These are phyloP conservation scores for Hydra vulgaris DNA, from an alignment of 30 jellyfish, hydroid and myxozoan genomes.

Conservation along the genomic window DNA sequence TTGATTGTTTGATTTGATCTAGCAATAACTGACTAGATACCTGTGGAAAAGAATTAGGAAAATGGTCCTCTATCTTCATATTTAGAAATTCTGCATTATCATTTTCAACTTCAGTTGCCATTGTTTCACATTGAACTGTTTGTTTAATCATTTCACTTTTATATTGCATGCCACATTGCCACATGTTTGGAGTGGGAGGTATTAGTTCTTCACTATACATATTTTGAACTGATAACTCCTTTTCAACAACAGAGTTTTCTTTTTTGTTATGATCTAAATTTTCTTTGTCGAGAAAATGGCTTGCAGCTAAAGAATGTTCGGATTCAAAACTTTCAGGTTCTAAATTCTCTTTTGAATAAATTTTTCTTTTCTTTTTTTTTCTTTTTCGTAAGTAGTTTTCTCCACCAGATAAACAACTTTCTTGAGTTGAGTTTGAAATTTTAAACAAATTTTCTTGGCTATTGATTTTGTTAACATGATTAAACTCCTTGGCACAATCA, in stretches of 20 bases:
- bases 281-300: background rate
- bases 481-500: too few relatives aligned
- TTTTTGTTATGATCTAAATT: too few relatives aligned
- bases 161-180: background rate
- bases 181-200: constrained; percentile 9
- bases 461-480: too few relatives aligned
- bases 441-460: background rate
- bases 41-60: too few relatives aligned
- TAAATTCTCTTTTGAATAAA: background rate
- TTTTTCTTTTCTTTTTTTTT: background rate
- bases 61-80: too few relatives aligned
- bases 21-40: too few relatives aligned
- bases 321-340: background rate
- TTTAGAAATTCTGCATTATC: too few relatives aligned
- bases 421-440: background rate
- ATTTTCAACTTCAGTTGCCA: background rate
- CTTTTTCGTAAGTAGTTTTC: background rate
- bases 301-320: background rate
- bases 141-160: background rate
- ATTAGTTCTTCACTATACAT: constrained; percentile 14
- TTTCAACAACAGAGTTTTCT: background rate
- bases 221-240: background rate
- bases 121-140: background rate
- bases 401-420: background rate
- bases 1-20: too few relatives aligned